Evolutionary conservation across 2,797 vertebrate species (phyloP).

Genomic region (Syndactyla subalaris): DNA sequence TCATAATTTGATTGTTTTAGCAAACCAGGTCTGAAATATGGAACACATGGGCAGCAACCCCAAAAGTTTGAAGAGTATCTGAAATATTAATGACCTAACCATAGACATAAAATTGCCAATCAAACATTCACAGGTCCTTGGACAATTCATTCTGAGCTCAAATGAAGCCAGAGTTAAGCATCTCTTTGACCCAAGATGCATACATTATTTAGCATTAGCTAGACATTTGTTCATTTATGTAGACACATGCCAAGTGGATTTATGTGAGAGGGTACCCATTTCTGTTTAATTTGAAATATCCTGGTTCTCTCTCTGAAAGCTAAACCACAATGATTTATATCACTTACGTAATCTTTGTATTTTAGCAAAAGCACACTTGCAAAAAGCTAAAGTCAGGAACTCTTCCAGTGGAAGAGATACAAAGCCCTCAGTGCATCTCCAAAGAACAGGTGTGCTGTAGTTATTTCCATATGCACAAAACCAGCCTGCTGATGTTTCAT

Average conservation of each 20-base stretch:
- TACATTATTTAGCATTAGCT: slow-evolving; percentile 54
- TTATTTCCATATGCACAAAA: background rate
- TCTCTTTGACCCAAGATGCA: background rate
- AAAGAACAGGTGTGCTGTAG: background rate
- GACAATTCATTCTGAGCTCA: slow-evolving; percentile 9
- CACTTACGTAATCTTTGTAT: background rate
- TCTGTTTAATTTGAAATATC: slow-evolving; percentile 10
- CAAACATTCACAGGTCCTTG: slow-evolving; percentile 1
- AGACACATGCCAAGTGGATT: slow-evolving; percentile 44
- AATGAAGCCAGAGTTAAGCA: slow-evolving; percentile 31
- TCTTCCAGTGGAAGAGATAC: background rate
- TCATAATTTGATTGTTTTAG: background rate
- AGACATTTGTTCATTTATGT: slow-evolving; percentile 43
- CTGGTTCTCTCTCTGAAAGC: slow-evolving; percentile 15
- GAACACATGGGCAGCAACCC: background rate
- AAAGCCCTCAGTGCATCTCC: background rate
- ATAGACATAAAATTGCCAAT: background rate
- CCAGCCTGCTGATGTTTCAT: background rate
- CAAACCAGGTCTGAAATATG: background rate
- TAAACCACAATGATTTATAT: background rate
- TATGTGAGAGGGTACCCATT: background rate
- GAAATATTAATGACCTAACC: slow-evolving; percentile 42
- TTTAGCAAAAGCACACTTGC: background rate
- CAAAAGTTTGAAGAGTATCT: background rate
- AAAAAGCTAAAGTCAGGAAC: background rate